A percentile compares a stretch with the other conserved stretches of the same genome.
Conservation (phyloP, 2,113 vertebrate genomes). For the Gallinago jamesoni region DNA sequence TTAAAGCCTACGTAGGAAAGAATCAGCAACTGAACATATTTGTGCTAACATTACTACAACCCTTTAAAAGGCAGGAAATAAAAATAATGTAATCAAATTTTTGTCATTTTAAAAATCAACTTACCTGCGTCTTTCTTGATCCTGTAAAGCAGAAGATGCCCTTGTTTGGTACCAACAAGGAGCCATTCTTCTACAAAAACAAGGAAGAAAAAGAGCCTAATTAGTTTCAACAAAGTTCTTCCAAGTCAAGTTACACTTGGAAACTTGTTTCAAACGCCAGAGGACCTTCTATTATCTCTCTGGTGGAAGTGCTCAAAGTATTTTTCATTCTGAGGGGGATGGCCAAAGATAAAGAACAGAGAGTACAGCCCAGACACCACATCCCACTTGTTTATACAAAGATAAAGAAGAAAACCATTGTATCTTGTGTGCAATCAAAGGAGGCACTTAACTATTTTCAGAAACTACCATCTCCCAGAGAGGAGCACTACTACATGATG, state of each 20-base stretch:
- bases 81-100: background rate
- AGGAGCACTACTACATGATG: background rate
- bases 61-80: background rate
- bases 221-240: background rate
- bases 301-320: background rate
- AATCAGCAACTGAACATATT: background rate
- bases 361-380: background rate
- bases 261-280: background rate
- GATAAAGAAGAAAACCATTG: background rate
- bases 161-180: constrained; percentile 96
- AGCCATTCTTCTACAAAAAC: constrained; percentile 91
- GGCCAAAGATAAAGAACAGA: background rate
- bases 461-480: background rate
- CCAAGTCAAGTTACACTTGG: background rate
- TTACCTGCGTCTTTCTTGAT: constrained; percentile 92
- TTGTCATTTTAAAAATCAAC: background rate
- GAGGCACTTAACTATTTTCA: background rate
- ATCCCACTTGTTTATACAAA: background rate
- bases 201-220: background rate
- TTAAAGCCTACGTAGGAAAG: background rate
- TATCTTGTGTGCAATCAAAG: background rate
- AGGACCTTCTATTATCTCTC: background rate
- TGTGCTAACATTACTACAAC: background rate
- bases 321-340: background rate
- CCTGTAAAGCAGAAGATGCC: constrained; percentile 93